A percentile compares a stretch with the other conserved stretches of the same genome.
Evolutionary conservation across 2,888 invertebrate genomes (phyloP).

Genomic region (Panopea generosa): DNA sequence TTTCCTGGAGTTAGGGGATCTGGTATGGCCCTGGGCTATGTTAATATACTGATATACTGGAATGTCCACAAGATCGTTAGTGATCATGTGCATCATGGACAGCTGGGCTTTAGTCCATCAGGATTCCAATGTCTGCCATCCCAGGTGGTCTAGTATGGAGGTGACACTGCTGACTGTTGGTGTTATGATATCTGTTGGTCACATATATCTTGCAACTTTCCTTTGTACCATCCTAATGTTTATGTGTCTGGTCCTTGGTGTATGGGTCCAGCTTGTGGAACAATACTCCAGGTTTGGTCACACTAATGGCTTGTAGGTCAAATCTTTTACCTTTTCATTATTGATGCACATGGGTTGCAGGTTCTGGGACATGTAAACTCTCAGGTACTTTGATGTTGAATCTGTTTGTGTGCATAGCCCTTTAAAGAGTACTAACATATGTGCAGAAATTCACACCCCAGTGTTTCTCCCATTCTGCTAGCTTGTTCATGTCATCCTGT

Average conservation of each 20-base stretch:
- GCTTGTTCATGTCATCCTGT: too few species aligned
- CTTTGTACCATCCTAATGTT: conserved; percentile 16
- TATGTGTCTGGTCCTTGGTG: conserved; percentile 6
- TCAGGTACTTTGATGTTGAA: too few species aligned
- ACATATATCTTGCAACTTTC: conserved; percentile 4
- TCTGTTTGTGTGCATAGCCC: too few species aligned
- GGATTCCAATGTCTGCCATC: conserved; percentile 8
- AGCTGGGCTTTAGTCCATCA: conserved; percentile 15
- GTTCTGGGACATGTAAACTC: too few species aligned
- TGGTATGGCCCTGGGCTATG: neutral
- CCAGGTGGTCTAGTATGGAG: neutral
- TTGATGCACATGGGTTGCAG: neutral
- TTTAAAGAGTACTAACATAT: too few species aligned
- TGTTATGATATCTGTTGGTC: conserved; percentile 12
- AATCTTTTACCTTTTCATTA: conserved; percentile 2
- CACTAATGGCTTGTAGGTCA: neutral
- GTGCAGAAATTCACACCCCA: too few species aligned
- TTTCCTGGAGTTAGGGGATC: neutral
- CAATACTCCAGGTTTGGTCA: conserved; percentile 2
- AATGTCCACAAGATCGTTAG: conserved; percentile 15
- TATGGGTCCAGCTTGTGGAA: conserved; percentile 13
- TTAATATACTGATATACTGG: neutral
- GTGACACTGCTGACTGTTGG: conserved; percentile 24
- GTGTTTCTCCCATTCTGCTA: too few species aligned
- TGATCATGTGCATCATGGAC: conserved; percentile 11